Evolutionary conservation across 1,140 invertebrate species (phyloP), one percentile per base, ranked within the genome.

Genomic region (Listronotus bonariensis): DNA sequence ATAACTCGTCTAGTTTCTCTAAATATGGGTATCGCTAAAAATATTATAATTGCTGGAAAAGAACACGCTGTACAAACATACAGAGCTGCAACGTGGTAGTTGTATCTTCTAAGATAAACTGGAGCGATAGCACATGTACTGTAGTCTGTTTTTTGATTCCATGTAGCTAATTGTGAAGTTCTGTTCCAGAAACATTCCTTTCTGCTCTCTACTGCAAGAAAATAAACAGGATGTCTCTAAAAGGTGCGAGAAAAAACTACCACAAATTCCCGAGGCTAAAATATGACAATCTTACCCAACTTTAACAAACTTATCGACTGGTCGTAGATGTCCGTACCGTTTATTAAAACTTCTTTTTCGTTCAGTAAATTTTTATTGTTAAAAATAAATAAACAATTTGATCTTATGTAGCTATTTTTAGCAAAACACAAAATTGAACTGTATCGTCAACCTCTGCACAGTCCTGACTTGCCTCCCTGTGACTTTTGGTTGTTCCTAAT

Each of bases 71-170:
- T 77, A 12, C 82, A 82, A 26, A 82, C 70, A 0, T 76, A 67
- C 4, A 85, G 72, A 40, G 80, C 72, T 1, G 74, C 77, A 14
- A 84, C 77, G 66, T 85, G 78, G 58, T 80, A 82, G 6, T 75
- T 72, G 55, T 82, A 81, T 10, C 85, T 78, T 7, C 69, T 69
- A 12, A 81, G 63, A 0, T 84, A 76, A 0, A 82, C 73, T 0
- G 82, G 78, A 0, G 81, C 80, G 20, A 84, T 76, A 36, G 80
- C 81, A 73, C 85, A 86, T 0, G 77, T 79, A 12, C 66, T 69
- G 66, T 85, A 85, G 62, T 85, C 79, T 0, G 85, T 84, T 58
- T 80, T 75, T 5, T 78, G 54, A 34, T 82, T 78, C 84, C 84
- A 85, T 10, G 31, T 12, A 11, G 61, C 56, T 52, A 8, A 15